These are phyloP conservation scores for Schrankia costaestrigalis DNA, from an alignment of 2,888 invertebrate genomes.

Conservation along the genomic window DNA sequence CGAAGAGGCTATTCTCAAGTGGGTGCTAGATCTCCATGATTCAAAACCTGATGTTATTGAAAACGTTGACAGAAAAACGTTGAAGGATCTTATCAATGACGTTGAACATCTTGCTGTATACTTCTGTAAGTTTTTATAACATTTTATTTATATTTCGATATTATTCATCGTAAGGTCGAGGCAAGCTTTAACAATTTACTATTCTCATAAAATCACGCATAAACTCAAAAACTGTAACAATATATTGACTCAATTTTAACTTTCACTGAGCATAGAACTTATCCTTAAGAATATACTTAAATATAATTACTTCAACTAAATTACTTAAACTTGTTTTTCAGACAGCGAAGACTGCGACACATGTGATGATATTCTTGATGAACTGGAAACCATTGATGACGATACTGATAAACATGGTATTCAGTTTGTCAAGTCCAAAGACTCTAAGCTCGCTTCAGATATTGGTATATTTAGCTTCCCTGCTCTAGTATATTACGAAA, in stretches of 20 bases:
- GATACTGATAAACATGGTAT: constrained; percentile 96
- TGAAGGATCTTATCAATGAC: constrained; percentile 93
- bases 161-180: no score
- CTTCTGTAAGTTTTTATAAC: constrained; percentile 85
- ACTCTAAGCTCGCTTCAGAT: constrained; percentile 92
- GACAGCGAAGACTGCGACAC: constrained; percentile 92
- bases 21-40: constrained; percentile 92
- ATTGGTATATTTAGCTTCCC: constrained; percentile 96
- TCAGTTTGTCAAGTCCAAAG: constrained; percentile 96
- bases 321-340: constrained; percentile 48
- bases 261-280: no score
- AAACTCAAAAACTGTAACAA: no score
- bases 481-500: constrained; percentile 95
- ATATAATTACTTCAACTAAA: no score
- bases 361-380: constrained; percentile 92
- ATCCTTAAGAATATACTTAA: no score
- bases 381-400: constrained; percentile 94
- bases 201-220: no score
- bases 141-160: neutral
- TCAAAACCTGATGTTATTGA: constrained; percentile 94
- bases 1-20: constrained; percentile 93
- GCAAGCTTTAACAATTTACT: no score
- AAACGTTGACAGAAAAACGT: constrained; percentile 93
- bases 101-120: constrained; percentile 95
- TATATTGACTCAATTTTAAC: no score